These are phyloP conservation scores for Hystrix cristata DNA, from an alignment of 2,113 vertebrate genomes.

Conservation along the genomic window DNA sequence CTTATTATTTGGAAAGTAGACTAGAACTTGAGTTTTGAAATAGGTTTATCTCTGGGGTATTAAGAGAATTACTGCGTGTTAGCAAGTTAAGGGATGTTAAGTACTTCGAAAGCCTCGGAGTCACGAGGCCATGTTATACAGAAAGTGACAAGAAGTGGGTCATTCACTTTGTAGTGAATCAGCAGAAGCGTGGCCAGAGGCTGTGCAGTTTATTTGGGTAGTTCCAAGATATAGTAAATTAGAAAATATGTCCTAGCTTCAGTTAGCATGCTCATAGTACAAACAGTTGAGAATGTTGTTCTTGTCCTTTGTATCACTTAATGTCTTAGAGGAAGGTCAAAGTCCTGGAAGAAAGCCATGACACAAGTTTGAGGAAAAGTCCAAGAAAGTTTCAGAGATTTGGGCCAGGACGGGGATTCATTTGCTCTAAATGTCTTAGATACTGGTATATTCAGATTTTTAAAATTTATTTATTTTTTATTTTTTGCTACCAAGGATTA, in stretches of 20 bases:
- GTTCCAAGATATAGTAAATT: neutral
- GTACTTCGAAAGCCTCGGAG: neutral
- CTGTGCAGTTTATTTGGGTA: neutral
- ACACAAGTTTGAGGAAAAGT: neutral
- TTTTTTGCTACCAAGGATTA: neutral
- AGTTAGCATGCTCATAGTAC: neutral
- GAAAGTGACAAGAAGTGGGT: neutral
- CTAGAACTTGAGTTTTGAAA: conserved; percentile 55
- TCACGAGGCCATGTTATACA: neutral
- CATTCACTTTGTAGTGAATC: neutral
- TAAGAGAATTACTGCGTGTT: conserved; percentile 11
- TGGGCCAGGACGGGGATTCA: neutral
- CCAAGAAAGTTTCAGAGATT: neutral
- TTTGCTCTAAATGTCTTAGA: neutral
- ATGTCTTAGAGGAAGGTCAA: neutral
- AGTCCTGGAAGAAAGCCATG: neutral
- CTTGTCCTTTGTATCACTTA: neutral
- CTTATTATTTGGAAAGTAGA: conserved; percentile 59
- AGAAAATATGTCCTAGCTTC: conserved; percentile 11
- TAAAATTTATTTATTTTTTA: too few relatives aligned
- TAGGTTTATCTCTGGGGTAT: neutral
- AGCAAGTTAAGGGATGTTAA: conserved; percentile 39
- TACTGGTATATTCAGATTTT: neutral
- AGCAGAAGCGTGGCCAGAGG: neutral
- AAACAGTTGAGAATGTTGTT: neutral